A percentile compares a stretch with the other conserved stretches of the same genome.
These are phyloP conservation scores for Drosophila teissieri DNA, from an alignment of 1,140 invertebrate genomes.

Conservation along the genomic window DNA sequence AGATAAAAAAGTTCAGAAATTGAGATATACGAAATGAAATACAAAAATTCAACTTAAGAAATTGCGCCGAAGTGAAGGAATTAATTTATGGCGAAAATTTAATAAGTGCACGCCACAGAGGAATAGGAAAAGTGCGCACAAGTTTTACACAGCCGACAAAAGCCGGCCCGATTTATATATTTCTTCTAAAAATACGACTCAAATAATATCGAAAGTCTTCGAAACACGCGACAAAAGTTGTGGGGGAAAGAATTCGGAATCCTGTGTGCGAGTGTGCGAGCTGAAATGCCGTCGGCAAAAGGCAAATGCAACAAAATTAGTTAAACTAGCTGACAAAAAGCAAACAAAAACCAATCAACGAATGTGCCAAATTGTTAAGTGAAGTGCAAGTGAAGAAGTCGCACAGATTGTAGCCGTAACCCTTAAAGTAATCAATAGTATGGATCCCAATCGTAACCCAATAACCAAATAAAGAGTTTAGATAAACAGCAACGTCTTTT, in stretches of 20 bases:
- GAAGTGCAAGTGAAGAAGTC: neutral
- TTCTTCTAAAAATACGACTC: constrained; percentile 36
- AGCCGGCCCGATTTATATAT: constrained; percentile 5
- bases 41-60: constrained; percentile 46
- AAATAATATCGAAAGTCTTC: constrained; percentile 24
- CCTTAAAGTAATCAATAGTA: neutral
- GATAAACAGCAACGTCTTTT: no score
- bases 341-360: constrained; percentile 35
- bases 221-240: constrained; percentile 44
- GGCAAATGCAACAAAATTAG: constrained; percentile 19
- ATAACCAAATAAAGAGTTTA: no score
- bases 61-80: constrained; percentile 56
- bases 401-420: neutral
- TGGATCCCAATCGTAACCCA: no score
- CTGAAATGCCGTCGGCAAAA: constrained; percentile 45
- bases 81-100: constrained; percentile 70
- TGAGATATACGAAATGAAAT: constrained; percentile 46
- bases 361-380: constrained; percentile 35
- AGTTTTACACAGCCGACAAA: constrained; percentile 6
- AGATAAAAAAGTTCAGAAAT: constrained; percentile 66
- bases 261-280: constrained; percentile 46
- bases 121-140: constrained; percentile 25
- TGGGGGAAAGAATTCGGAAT: constrained; percentile 2
- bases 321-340: constrained; percentile 13
- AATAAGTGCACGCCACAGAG: constrained; percentile 55